Evolutionary conservation across 2,888 invertebrate species (phyloP).

Genomic region (Pseudanteris insignis): DNA sequence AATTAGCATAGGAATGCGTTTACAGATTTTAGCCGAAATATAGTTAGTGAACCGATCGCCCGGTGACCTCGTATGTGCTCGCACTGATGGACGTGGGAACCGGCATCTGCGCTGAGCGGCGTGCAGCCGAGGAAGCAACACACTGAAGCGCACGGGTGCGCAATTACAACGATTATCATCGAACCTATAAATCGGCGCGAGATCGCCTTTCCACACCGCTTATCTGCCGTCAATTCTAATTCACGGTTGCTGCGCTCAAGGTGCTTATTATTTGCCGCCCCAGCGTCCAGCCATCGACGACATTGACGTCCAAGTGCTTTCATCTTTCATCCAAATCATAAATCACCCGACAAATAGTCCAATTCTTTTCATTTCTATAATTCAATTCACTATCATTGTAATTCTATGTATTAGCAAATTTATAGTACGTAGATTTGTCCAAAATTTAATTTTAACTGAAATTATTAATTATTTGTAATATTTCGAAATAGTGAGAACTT

Average conservation of each 20-base stretch:
- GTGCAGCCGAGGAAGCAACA: not conserved
- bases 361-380: no score
- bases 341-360: slow-evolving; percentile 2
- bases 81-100: slow-evolving; percentile 57
- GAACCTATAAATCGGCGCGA: slow-evolving; percentile 31
- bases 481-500: no score
- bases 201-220: slow-evolving; percentile 25
- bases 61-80: slow-evolving; percentile 53
- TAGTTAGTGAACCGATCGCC: slow-evolving; percentile 30
- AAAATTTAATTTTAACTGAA: no score
- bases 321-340: no score
- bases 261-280: slow-evolving; percentile 32
- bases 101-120: slow-evolving; percentile 17
- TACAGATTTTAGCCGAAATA: slow-evolving; percentile 57
- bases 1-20: slow-evolving; percentile 65
- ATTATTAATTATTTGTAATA: no score
- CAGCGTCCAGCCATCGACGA: no score
- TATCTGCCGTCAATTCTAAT: slow-evolving; percentile 38
- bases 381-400: no score
- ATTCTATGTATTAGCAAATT: no score
- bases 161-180: slow-evolving; percentile 42
- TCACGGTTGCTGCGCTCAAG: slow-evolving; percentile 13
- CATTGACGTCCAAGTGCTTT: no score
- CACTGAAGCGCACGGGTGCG: slow-evolving; percentile 19
- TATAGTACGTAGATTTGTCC: no score